Conservation (phyloP, 1,140 invertebrate species). For the Argopecten irradians region DNA sequence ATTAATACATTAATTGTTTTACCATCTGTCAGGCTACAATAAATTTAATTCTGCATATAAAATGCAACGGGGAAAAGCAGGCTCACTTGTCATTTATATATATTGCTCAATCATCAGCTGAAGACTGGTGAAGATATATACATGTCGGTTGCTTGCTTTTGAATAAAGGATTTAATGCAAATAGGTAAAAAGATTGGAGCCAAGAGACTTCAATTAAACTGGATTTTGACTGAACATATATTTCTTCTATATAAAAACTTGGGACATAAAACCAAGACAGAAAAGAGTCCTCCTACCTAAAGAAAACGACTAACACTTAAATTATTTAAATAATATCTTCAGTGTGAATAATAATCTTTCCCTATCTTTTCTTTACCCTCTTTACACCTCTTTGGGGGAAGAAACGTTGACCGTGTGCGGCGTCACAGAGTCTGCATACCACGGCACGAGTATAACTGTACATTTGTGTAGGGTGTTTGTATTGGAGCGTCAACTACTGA, state of each 20-base stretch:
- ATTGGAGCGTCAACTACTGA: background rate
- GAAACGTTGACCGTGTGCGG: constrained; percentile 50
- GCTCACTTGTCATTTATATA: background rate
- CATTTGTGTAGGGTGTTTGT: constrained; percentile 37
- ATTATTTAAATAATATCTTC: constrained; percentile 54
- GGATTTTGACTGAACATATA: background rate
- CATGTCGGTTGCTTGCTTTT: background rate
- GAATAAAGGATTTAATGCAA: constrained; percentile 4
- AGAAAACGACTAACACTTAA: constrained; percentile 35
- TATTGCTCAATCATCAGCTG: background rate
- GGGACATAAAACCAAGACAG: background rate
- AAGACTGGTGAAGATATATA: constrained; percentile 9
- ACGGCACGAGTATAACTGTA: constrained; percentile 46
- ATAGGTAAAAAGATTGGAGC: background rate
- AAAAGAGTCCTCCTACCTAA: constrained; percentile 20
- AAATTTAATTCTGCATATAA: constrained; percentile 36
- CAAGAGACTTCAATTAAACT: background rate
- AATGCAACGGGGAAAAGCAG: background rate
- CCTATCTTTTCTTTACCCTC: constrained; percentile 48
- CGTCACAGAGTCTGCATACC: constrained; percentile 54
- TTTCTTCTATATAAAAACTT: background rate
- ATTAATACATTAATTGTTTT: constrained; percentile 55
- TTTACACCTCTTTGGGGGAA: constrained; percentile 52
- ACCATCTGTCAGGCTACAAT: constrained; percentile 47
- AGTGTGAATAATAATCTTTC: constrained; percentile 51